Evolutionary conservation across 2,113 vertebrate genomes (phyloP), one percentile per base, ranked within the genome.

Genomic region (Psephotus haematonotus): DNA sequence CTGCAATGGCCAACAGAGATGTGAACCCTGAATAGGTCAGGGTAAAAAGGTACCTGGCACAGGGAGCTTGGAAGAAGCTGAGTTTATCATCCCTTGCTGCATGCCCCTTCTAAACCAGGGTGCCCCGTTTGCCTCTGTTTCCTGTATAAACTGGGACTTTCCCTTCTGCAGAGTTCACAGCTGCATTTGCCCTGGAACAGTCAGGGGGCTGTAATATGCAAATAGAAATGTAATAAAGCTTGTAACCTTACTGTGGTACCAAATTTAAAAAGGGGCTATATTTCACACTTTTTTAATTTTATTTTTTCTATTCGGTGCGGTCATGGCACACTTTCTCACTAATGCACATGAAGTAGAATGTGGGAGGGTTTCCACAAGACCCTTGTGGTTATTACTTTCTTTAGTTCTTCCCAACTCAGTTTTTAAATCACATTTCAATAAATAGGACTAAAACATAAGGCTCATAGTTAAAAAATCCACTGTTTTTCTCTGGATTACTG

Each of bases 361-460:
- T 55, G 25, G 28, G 53, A 77, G 24, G 16, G 6, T 11, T 83
- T 87, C 55, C 22, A 53, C 39, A 49, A 75, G 43, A 53, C 1
- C 2, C 10, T 64, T 0, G 0, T 59, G 10, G 22, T 47, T 79
- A 52, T 90, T 63, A 31, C 5, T 47, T 78, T 39, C 37, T 78
- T 68, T 46, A 46, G 13, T 57, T 47, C 60, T 64, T 8, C 27
- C 55, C 23, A 59, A 1, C 0, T 6, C 28, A 15, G 1, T 28
- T 86, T 78, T 86, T 14, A 72, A 92, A 62, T 65, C 15, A 15
- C 11, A 5, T 39, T 74, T 90, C 23, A 41, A 50, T 64, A 64
- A 74, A 57, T 15, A 25, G 4, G 8, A 59, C 44, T 47, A 63
- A 41, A 89, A 57, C 8, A 35, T 50, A 47, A 76, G 25, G 13